Conservation (phyloP, 2,113 vertebrate genomes). For the Tamias sibiricus region DNA sequence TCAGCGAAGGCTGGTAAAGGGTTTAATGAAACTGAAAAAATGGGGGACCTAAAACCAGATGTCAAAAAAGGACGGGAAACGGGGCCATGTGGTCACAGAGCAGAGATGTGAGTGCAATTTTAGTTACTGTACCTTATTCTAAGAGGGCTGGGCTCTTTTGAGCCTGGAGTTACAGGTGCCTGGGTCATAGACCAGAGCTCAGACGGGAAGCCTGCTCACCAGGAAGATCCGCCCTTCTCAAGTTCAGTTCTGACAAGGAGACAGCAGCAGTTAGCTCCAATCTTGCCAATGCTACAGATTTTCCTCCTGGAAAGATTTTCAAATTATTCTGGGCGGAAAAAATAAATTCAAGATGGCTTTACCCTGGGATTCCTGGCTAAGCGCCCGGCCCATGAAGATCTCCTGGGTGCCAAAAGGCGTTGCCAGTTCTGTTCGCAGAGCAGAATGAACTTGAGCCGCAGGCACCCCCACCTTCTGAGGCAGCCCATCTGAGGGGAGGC, state of each 20-base stretch:
- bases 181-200: not conserved
- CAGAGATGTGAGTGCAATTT: not conserved
- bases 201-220: not conserved
- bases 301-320: not conserved
- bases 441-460: not conserved
- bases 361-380: not conserved
- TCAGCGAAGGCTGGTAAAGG: not conserved
- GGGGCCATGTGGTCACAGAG: not conserved
- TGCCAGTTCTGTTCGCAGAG: not conserved
- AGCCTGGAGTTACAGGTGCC: not conserved
- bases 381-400: not conserved
- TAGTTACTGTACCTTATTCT: too few species aligned
- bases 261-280: not conserved
- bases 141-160: not conserved
- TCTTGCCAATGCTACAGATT: not conserved
- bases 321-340: not conserved
- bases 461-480: accelerated
- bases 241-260: not conserved
- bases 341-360: not conserved
- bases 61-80: not conserved
- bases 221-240: not conserved
- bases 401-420: not conserved
- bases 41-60: not conserved
- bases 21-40: not conserved
- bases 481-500: not conserved